Base-by-base conservation (phyloP, 2,888 invertebrate genomes). In the Rotaria macrura region DNA sequence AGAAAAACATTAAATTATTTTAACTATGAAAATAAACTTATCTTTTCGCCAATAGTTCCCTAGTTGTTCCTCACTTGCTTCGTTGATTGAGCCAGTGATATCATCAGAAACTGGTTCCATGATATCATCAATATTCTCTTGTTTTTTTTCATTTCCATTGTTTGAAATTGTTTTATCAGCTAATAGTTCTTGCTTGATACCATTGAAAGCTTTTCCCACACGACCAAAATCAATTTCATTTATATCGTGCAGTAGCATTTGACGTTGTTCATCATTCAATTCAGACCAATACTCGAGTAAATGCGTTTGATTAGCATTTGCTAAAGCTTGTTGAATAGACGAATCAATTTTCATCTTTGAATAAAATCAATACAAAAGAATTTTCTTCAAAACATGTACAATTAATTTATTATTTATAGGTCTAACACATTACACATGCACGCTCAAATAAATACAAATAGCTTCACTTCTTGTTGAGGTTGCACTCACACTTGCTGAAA, bases 41-140 rank as follows among this genome's bases (percentile, higher is more conserved):
- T 23, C 90, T 43, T 49, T 25, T 20, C 7, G 20, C 40, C 72
- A 49, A 34, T 84, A 86, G 5, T 12, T 25, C 17, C 55, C 52
- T 7, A 86, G 12, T 55, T 83, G 52, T 34, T 85, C 47, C 1
- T 23, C 7, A 17, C 34, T 83, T 14, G 57, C 29, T 47, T 84
- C 57, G 40, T 43, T 47, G 43, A 86, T 40, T 9, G 52, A 55
- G 29, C 84, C 86, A 74, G 72, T 74, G 10, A 84, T 54, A 34
- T 83, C 49, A 12, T 54, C 49, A 25, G 86, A 83, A n/a, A 86
- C 40, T 83, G 86, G 86, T 54, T 85, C 25, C 54, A 86, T 85
- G 17, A 57, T 49, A 43, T 49, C 54, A 52, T 86, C 86, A 72
- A 86, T n/a, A 55, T 55, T 43, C 43, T 52, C 9, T 34, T 14